Evolutionary conservation across 2,888 invertebrate genomes (phyloP).

Genomic region (Drosophila kanekoi): DNA sequence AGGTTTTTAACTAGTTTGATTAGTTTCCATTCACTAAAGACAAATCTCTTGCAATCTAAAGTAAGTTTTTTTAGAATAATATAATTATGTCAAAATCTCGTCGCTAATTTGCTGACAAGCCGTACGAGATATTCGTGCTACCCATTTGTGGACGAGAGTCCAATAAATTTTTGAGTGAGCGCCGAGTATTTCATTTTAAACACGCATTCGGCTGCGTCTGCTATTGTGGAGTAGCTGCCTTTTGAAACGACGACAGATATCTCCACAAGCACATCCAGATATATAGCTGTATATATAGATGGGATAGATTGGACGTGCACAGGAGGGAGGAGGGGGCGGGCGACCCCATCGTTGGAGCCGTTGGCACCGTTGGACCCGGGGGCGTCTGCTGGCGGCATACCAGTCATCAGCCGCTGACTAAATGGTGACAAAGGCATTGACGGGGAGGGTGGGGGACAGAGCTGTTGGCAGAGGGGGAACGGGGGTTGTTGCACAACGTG

Average conservation of each 20-base stretch:
- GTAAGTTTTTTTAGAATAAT: neutral
- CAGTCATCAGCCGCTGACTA: constrained; percentile 55
- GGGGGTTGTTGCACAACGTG: constrained; percentile 30
- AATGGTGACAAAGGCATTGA: constrained; percentile 58
- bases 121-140: constrained; percentile 14
- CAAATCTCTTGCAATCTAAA: neutral
- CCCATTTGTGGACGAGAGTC: constrained; percentile 22
- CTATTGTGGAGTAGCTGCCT: constrained; percentile 46
- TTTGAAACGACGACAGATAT: constrained; percentile 70
- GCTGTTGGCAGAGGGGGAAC: neutral
- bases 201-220: constrained; percentile 65
- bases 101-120: constrained; percentile 3
- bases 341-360: no score
- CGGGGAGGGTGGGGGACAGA: neutral
- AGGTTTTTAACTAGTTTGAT: no score
- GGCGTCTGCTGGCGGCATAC: constrained; percentile 55
- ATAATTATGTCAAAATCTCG: no score
- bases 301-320: constrained; percentile 64
- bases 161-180: constrained; percentile 72
- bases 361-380: constrained; percentile 26
- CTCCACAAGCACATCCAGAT: constrained; percentile 54
- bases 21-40: no score
- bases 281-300: constrained; percentile 36
- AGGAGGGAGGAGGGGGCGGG: neutral
- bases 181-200: constrained; percentile 78